These are phyloP conservation scores for Drosophila lacicola DNA, from an alignment of 2,888 invertebrate species.

Conservation along the genomic window DNA sequence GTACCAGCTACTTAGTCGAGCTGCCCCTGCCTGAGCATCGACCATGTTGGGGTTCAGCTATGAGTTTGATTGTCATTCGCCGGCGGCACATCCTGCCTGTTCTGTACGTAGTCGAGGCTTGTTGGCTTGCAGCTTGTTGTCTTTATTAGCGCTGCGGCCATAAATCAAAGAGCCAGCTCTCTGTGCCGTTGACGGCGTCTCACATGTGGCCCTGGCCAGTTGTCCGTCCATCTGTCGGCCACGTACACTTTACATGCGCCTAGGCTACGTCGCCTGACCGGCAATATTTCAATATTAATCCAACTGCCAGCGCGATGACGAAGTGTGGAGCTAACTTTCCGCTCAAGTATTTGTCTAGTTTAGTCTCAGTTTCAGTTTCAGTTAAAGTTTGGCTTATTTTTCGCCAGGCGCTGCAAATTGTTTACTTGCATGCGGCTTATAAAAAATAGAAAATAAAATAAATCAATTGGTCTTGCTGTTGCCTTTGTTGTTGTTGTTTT, in stretches of 20 bases:
- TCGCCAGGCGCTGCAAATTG: conserved; percentile 53
- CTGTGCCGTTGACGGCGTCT: conserved; percentile 53
- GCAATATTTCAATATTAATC: conserved; percentile 83
- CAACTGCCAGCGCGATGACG: conserved; percentile 81
- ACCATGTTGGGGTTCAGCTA: conserved; percentile 11
- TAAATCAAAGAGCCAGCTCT: conserved; percentile 76
- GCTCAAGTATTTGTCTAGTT: conserved; percentile 71
- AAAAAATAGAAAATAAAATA: conserved; percentile 75
- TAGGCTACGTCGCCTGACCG: conserved; percentile 56
- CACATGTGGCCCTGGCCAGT: conserved; percentile 74
- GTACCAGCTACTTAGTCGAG: background rate
- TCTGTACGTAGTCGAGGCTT: conserved; percentile 10
- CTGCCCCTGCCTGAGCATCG: conserved; percentile 18
- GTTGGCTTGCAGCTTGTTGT: conserved; percentile 76
- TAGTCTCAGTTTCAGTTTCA: conserved; percentile 42
- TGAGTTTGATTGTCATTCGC: conserved; percentile 51
- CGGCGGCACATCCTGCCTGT: conserved; percentile 70
- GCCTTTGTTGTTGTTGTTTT: conserved; percentile 22
- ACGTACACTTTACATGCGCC: conserved; percentile 66
- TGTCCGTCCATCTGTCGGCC: conserved; percentile 23
- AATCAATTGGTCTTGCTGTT: conserved; percentile 77
- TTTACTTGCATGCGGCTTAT: conserved; percentile 53
- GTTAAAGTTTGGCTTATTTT: conserved; percentile 19
- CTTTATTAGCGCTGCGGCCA: conserved; percentile 71
- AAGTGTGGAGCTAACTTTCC: conserved; percentile 74